phyloP scores from a whole-genome alignment of 2,797 vertebrate genomes.

The Myripristis murdjan region DNA sequence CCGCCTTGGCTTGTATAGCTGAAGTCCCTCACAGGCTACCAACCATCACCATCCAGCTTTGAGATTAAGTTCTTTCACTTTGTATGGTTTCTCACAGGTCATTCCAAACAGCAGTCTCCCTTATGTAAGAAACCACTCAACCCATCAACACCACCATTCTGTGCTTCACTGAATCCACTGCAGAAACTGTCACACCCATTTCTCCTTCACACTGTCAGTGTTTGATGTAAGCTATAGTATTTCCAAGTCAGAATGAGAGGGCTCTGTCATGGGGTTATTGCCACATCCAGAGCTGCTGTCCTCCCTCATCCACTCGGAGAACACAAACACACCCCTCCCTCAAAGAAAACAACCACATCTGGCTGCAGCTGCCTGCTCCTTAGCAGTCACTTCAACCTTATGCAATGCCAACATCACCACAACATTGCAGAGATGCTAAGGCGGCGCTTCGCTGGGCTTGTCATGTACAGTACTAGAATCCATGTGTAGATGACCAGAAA shows the following conservation, averaged over 20 bases:
- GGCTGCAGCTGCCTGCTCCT: constrained; percentile 57
- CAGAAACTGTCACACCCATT: constrained; percentile 49
- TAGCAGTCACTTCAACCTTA: constrained; percentile 22
- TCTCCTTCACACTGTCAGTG: constrained; percentile 29
- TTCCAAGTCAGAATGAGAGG: constrained; percentile 33
- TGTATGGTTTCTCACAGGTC: constrained; percentile 73
- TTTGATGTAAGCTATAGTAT: constrained; percentile 57
- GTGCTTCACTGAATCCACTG: constrained; percentile 35
- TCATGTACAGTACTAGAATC: constrained; percentile 65
- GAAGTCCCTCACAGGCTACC: constrained; percentile 42
- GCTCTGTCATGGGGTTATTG: constrained; percentile 40
- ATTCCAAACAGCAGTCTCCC: constrained; percentile 58
- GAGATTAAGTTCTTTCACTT: constrained; percentile 49
- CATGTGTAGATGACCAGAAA: constrained; percentile 58
- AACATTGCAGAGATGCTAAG: constrained; percentile 53
- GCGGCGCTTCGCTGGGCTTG: constrained; percentile 57
- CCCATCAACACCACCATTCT: constrained; percentile 22
- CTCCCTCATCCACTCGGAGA: constrained; percentile 49
- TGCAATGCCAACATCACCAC: constrained; percentile 33
- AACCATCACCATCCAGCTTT: constrained; percentile 42
- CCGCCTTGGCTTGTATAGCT: constrained; percentile 43
- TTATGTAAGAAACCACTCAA: constrained; percentile 38
- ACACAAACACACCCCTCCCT: constrained; percentile 46
- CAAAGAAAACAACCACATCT: constrained; percentile 40
- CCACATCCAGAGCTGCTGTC: constrained; percentile 39